Conservation (phyloP, 2,888 invertebrate species). For the Pterostichus niger region DNA sequence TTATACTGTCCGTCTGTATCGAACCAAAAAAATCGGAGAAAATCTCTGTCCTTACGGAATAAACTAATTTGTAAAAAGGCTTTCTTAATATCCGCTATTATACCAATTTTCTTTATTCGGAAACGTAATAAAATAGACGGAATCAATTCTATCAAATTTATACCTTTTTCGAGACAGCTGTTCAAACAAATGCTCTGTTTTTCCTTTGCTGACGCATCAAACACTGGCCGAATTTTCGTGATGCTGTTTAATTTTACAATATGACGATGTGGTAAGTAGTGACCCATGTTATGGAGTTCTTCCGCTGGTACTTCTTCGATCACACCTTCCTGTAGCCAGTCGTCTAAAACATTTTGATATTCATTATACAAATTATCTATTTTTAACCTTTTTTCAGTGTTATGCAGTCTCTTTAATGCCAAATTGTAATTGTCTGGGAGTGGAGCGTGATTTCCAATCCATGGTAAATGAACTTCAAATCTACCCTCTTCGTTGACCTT, state of each 20-base stretch:
- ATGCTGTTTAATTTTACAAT: slow-evolving; percentile 4
- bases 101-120: too few species aligned
- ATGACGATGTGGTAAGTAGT: slow-evolving; percentile 27
- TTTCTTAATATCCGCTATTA: too few species aligned
- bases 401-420: background rate
- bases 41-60: background rate
- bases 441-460: slow-evolving; percentile 71
- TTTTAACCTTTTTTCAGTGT: too few species aligned
- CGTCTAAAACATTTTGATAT: slow-evolving; percentile 70
- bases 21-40: slow-evolving; percentile 11
- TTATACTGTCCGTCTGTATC: background rate
- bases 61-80: slow-evolving; percentile 50
- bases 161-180: slow-evolving; percentile 24
- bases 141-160: too few species aligned
- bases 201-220: slow-evolving; percentile 16
- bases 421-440: slow-evolving; percentile 63
- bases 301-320: slow-evolving; percentile 38
- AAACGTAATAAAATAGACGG: too few species aligned
- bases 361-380: too few species aligned
- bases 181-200: background rate
- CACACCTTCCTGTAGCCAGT: slow-evolving; percentile 69
- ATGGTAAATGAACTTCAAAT: slow-evolving; percentile 72
- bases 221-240: slow-evolving; percentile 1
- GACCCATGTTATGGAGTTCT: background rate
- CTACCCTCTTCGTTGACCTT: slow-evolving; percentile 69